Conservation (phyloP, 2,797 vertebrate genomes). For the Sebastes paucispinis region DNA sequence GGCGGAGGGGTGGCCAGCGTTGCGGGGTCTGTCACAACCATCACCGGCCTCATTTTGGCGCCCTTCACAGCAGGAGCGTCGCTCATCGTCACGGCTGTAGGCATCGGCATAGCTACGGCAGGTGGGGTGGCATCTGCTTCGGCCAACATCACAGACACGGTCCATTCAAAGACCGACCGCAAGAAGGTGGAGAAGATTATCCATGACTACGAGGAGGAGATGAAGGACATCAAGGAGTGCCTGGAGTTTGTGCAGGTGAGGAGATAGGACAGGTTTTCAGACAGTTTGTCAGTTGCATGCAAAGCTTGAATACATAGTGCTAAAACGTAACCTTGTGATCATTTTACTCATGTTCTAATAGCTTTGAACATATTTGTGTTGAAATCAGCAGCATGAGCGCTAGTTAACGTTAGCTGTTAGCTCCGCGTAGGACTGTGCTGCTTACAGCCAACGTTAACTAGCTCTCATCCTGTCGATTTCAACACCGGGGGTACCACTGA, state of each 20-base stretch:
- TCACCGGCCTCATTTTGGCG: conserved; percentile 81
- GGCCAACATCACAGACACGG: conserved; percentile 81
- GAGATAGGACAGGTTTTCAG: not conserved
- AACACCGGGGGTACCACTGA: too few relatives aligned
- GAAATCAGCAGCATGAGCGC: too few relatives aligned
- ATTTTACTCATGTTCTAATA: not conserved
- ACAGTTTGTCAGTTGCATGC: not conserved
- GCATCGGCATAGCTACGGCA: conserved; percentile 79
- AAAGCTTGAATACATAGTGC: not conserved
- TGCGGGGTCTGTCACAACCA: conserved; percentile 80
- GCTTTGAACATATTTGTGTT: too few relatives aligned
- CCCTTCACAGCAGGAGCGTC: conserved; percentile 82
- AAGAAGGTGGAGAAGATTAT: conserved; percentile 84
- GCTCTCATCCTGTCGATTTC: too few relatives aligned
- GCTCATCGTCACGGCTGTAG: conserved; percentile 82
- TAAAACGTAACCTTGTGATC: not conserved
- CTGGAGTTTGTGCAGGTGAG: conserved; percentile 81
- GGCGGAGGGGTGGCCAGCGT: conserved; percentile 80
- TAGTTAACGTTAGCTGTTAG: too few relatives aligned
- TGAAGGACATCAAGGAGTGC: conserved; percentile 81
- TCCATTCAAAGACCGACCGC: conserved; percentile 81
- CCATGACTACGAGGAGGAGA: conserved; percentile 78
- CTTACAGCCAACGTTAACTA: too few relatives aligned
- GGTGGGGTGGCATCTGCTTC: conserved; percentile 80
- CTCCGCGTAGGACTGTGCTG: too few relatives aligned